Evolutionary conservation across 2,113 vertebrate species (phyloP), one percentile per base, ranked within the genome.

Genomic region (Morone chrysops): DNA sequence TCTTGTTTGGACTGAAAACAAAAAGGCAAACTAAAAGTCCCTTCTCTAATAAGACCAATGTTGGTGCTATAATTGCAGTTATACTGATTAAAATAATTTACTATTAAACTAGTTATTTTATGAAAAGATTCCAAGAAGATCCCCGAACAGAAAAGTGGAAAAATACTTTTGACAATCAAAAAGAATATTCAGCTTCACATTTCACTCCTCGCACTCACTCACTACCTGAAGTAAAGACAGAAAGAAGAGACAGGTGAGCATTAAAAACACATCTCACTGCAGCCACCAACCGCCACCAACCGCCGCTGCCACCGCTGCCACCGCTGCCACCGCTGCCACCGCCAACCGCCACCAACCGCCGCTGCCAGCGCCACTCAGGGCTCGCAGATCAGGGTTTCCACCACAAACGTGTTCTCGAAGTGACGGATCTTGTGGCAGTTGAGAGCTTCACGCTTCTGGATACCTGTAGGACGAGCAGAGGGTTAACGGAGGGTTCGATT

Each of bases 381-480:
- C 91, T 97, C 95, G 80, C 98, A 99, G 96, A 99, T 99, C 85
- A 92, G 67, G 0, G 98, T 99, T 89, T 99, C 96, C 94, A 99
- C 93, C 31, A 96, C 97, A 92, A 97, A 96, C 82, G 70, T 93
- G 94, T 92, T 99, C 91, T 95, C 97, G 84, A 99, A 99, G 94
- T 99, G 98, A 82, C 95, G 96, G 74, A 99, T 99, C 87, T 95
- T 97, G 90, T 75, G 87, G 94, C 98, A 99, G 69, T 95, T 87
- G 10, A 90, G 54, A 4, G 93, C 97, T 90, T 97, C 97, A 0
- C 98, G 97, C 92, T 99, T 99, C 94, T 99, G 97, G 92, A 98
- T 97, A 62, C 97, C 98, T 99, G 95, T 1, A 51, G 48, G 51
- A 75, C 0, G 9, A 53, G 0, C 47, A 14, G 4, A 56, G 6